phyloP scores from a whole-genome alignment of 2,113 vertebrate genomes.

The Atrichornis clamosus region DNA sequence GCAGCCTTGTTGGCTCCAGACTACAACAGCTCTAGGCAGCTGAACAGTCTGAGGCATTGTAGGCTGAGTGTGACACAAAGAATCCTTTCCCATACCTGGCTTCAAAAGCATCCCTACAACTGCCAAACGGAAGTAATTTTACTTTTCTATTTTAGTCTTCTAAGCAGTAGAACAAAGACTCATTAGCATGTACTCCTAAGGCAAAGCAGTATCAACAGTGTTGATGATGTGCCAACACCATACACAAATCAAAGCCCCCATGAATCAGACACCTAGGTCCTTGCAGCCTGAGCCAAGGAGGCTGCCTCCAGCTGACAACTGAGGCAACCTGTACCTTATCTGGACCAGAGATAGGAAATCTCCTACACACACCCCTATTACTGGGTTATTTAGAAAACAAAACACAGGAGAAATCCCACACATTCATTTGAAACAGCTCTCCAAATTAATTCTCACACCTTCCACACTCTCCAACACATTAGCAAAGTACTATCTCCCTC shows the following conservation, averaged over 20 bases:
- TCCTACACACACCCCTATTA: accelerated
- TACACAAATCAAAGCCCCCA: background rate
- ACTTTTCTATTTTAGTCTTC: background rate
- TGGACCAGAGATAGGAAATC: background rate
- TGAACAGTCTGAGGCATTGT: background rate
- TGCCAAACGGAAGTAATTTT: background rate
- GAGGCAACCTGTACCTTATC: background rate
- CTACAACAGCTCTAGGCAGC: background rate
- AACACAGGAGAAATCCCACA: background rate
- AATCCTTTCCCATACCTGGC: background rate
- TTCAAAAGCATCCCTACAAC: background rate
- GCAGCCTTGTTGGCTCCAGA: background rate
- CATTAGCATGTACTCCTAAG: background rate
- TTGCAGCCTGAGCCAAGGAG: background rate
- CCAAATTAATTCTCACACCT: background rate
- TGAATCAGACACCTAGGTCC: background rate
- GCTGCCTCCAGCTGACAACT: background rate
- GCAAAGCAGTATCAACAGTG: background rate
- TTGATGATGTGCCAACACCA: background rate
- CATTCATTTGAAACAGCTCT: background rate
- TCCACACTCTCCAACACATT: background rate
- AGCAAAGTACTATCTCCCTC: background rate
- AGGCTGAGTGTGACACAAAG: background rate
- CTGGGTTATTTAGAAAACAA: background rate
- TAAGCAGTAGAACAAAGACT: background rate